phyloP scores from a whole-genome alignment of 2,888 invertebrate genomes.

The Drosophila lutescens region DNA sequence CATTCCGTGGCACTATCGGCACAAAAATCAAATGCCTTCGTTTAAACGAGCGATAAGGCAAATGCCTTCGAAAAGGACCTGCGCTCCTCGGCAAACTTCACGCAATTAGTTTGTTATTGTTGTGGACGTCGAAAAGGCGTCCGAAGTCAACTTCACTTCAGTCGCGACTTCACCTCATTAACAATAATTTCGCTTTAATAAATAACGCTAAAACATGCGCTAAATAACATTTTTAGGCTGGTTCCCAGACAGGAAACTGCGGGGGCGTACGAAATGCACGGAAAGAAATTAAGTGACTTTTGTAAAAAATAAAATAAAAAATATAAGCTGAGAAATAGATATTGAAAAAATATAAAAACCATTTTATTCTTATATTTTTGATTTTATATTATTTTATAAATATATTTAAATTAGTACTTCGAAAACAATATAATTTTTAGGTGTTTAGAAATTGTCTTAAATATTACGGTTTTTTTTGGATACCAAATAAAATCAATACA shows the following conservation, averaged over 20 bases:
- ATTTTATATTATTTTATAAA: no score
- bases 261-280: not conserved
- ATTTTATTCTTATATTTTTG: no score
- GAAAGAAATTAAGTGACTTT: not conserved
- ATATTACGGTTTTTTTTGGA: not conserved
- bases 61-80: conserved; percentile 46
- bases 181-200: conserved; percentile 80
- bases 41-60: conserved; percentile 75
- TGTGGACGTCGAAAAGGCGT: conserved; percentile 72
- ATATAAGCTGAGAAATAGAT: no score
- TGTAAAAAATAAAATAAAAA: no score
- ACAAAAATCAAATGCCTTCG: conserved; percentile 78
- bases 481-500: not conserved
- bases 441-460: not conserved
- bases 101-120: conserved; percentile 69
- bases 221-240: conserved; percentile 73
- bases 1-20: conserved; percentile 75
- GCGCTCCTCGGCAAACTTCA: conserved; percentile 59
- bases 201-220: conserved; percentile 80
- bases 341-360: no score
- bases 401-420: no score
- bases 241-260: conserved; percentile 12
- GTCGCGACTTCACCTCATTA: conserved; percentile 66
- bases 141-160: conserved; percentile 50
- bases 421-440: no score